Evolutionary conservation across 2,888 invertebrate genomes (phyloP), one percentile per base, ranked within the genome.

Genomic region (Nebria brevicollis): DNA sequence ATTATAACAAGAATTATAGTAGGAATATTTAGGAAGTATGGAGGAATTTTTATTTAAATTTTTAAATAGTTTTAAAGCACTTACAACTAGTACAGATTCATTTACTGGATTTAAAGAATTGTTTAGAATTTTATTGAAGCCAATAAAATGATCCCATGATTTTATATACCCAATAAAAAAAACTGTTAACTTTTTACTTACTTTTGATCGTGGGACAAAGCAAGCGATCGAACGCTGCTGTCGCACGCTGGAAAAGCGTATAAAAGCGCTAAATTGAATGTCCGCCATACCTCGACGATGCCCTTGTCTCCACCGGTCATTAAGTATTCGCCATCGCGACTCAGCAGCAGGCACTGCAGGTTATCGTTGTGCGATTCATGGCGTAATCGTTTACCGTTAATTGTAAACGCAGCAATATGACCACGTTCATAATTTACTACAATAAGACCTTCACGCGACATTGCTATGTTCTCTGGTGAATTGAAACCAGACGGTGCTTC

Each of bases 191-290:
- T 66, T 76, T 73, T 26, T 79, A 91, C 94, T 93, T 91, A 98
- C 98, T 98, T 97, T 92, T 99, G 99, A 92, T 99, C 99, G 90
- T 98, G 98, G 83, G 98, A 96, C 85, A 99, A 94, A 84, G 99
- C 98, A 84, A 99, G 92, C 78, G 98, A 97, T 85, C 96, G 92
- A 85, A 99, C 96, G 88, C 97, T 95, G 90, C 97, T 96, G 91
- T 98, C 98, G 90, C 98, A 97, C 82, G 97, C 96, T 86, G 98
- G 99, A 92, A 98, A 99, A 85, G 98, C 97, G 91, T 99, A 99
- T 13, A 99, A 93, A 85, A 98, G 94, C 85, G 98, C 97, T 86
- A 99, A 93, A 87, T 98, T 98, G 91, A 97, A 98, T 80, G 98
- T 97, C 88, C 99, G 93, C 98, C 98, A 98, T 84, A 99, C 98